A percentile compares a stretch with the other conserved stretches of the same genome.
phyloP scores from a whole-genome alignment of 2,113 vertebrate species.

The Alethe diademata region DNA sequence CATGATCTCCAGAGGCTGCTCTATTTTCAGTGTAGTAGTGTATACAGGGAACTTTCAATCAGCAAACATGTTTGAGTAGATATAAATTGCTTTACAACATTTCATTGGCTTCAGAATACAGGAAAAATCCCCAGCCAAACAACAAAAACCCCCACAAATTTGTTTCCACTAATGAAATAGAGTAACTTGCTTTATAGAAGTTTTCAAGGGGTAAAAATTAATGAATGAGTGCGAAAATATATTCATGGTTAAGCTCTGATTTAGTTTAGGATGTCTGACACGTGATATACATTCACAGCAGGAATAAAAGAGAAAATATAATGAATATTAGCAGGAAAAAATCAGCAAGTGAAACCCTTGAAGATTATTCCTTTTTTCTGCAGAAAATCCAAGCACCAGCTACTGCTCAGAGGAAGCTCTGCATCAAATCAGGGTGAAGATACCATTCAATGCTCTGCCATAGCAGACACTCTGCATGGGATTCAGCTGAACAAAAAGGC shows the following conservation, averaged over 20 bases:
- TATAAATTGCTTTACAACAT: not conserved
- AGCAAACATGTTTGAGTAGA: not conserved
- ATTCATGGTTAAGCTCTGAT: not conserved
- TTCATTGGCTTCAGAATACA: constrained; percentile 6
- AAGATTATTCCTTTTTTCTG: not conserved
- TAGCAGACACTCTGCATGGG: not conserved
- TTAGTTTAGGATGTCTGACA: not conserved
- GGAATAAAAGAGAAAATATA: not conserved
- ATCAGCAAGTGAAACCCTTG: not conserved
- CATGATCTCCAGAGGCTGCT: not conserved
- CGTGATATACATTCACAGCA: not conserved
- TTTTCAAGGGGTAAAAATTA: not conserved
- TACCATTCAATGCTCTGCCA: not conserved
- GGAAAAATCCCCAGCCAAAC: not conserved
- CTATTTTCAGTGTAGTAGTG: not conserved
- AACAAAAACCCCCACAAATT: not conserved
- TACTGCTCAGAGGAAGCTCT: not conserved
- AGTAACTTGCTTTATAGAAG: not conserved
- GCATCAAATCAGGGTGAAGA: not conserved
- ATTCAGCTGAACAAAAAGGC: not conserved
- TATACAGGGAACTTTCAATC: not conserved
- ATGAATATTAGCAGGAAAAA: not conserved
- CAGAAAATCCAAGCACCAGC: not conserved
- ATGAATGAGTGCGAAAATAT: not conserved
- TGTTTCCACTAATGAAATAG: not conserved